Evolutionary conservation across 2,113 vertebrate genomes (phyloP).

Genomic region (Gymnocephalus cernua): DNA sequence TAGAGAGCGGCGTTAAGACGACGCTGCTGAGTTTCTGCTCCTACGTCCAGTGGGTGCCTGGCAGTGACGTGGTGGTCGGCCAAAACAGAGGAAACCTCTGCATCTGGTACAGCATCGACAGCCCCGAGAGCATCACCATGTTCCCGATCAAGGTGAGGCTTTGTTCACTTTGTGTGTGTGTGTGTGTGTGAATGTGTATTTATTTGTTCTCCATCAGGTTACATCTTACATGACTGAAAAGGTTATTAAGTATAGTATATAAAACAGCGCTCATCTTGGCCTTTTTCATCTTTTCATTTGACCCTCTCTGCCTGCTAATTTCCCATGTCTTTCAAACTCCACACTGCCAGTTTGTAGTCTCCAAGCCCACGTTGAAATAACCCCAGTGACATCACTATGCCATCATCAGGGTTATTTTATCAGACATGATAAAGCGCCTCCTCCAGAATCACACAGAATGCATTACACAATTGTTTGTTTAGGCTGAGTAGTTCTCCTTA

Average conservation of each 20-base stretch:
- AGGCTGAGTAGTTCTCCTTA: background rate
- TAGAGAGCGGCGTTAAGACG: constrained; percentile 85
- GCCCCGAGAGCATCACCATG: constrained; percentile 93
- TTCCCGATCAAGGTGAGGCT: constrained; percentile 90
- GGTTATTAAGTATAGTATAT: background rate
- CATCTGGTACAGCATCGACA: constrained; percentile 97
- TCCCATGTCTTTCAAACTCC: background rate
- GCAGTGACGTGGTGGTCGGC: constrained; percentile 95
- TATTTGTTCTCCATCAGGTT: background rate
- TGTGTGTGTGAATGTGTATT: background rate
- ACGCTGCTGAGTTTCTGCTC: constrained; percentile 93
- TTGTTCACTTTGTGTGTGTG: background rate
- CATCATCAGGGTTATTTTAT: background rate
- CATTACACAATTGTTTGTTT: background rate
- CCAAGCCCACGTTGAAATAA: background rate
- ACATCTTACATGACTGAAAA: background rate
- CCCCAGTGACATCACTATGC: background rate
- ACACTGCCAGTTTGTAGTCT: background rate
- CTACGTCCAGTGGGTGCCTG: constrained; percentile 96
- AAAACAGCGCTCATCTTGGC: background rate
- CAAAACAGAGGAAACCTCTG: constrained; percentile 93
- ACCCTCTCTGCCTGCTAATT: background rate
- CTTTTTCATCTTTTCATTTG: background rate
- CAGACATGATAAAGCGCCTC: background rate
- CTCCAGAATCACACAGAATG: background rate